Base-by-base conservation (phyloP, 2,888 invertebrate genomes). In the Chelonus formosanus region DNA sequence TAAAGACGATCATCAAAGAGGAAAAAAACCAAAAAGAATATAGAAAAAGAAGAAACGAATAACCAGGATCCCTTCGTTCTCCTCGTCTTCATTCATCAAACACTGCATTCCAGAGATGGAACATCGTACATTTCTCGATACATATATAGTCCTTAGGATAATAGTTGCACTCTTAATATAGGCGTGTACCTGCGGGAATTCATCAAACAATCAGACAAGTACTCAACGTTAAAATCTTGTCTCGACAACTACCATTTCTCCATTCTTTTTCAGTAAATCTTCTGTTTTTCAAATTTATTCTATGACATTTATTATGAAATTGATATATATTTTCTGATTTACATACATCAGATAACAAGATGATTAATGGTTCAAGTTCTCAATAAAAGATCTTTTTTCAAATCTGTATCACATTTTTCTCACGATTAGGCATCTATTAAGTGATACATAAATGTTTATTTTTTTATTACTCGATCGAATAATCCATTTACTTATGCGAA, bases 61-160 rank as follows among this genome's bases (percentile, higher is more conserved):
- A 52, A 54, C 54, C 63, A 52, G 48, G 72, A 71, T 74, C 70
- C 71, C 71, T 67, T 68, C 71, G 70, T 74, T 69, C 71, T 72
- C 68, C 73, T 40, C 74, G 70, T 69, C 75, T 80, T 78, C 80
- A 80, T 80, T 80, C 80, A 80, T 80, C 77, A 78, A 75, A 76
- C 72, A 71, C 71, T 68, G 68, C 71, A 73, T 72, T 73, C 72
- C 55, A 70, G 58, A 58, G 62, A 56, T 67, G 31, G 67, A 58
- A 36, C 36, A 45, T 70, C 67, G 65, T 68, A 59, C 53, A 57
- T 55, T 56, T 67, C 62, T 50, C 43, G 6, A 48, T 66, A 36
- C n/a, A 34, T 47, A 55, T 62, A 59, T 34, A 50, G 47, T 57
- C 61, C 57, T 59, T 48, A 62, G 65, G 63, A 68, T 68, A 64